A percentile compares a stretch with the other conserved stretches of the same genome.
Conservation (phyloP, 2,888 invertebrate species). For the Ditula angustiorana region DNA sequence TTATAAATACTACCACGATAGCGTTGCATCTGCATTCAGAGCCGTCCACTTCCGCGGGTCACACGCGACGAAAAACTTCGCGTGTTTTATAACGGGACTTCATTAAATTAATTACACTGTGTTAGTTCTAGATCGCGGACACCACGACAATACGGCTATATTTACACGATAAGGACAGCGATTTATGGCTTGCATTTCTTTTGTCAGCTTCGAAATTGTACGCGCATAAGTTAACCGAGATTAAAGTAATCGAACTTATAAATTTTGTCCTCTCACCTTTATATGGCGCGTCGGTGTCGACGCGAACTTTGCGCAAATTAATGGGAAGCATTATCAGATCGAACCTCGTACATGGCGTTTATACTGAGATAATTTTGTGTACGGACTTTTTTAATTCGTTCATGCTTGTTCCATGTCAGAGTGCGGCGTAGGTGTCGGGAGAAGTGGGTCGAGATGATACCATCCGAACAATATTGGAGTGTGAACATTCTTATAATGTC, state of each 20-base stretch:
- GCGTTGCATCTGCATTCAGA: slow-evolving; percentile 33
- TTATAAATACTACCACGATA: slow-evolving; percentile 37
- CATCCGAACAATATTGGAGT: slow-evolving; percentile 6
- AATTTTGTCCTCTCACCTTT: slow-evolving; percentile 86
- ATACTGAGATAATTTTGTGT: slow-evolving; percentile 84
- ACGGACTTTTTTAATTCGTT: slow-evolving; percentile 71
- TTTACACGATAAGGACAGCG: slow-evolving; percentile 76
- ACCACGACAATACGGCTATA: slow-evolving; percentile 80
- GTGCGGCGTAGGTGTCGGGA: slow-evolving; percentile 48
- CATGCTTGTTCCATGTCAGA: slow-evolving; percentile 54
- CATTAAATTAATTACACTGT: slow-evolving; percentile 83
- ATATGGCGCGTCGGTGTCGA: slow-evolving; percentile 82
- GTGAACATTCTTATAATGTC: slow-evolving; percentile 10
- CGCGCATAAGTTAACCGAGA: slow-evolving; percentile 85
- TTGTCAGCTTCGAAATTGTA: slow-evolving; percentile 86
- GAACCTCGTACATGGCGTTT: slow-evolving; percentile 83
- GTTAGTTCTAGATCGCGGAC: slow-evolving; percentile 76
- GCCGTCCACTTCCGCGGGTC: slow-evolving; percentile 50
- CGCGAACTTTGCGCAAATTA: slow-evolving; percentile 85
- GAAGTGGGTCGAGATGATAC: slow-evolving; percentile 29
- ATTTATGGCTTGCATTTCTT: slow-evolving; percentile 86
- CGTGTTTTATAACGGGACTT: slow-evolving; percentile 71
- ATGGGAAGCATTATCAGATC: slow-evolving; percentile 84
- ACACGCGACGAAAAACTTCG: slow-evolving; percentile 76
- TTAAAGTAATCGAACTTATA: slow-evolving; percentile 86